phyloP scores from a whole-genome alignment of 2,797 vertebrate genomes.

The Lemur catta region DNA sequence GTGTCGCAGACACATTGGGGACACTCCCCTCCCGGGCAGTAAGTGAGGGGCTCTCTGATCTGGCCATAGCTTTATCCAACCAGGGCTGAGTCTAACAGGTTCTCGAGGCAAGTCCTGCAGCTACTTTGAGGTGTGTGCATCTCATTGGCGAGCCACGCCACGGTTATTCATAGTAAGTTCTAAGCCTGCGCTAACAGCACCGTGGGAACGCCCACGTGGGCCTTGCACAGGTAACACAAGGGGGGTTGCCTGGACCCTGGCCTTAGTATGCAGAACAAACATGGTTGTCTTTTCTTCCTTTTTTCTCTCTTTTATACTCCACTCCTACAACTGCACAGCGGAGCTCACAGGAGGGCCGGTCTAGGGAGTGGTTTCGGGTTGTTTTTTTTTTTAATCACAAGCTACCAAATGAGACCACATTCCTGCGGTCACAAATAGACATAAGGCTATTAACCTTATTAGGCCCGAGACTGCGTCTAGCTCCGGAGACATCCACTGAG shows the following conservation, averaged over 20 bases:
- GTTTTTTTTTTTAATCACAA: neutral
- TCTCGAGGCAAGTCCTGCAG: neutral
- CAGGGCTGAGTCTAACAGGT: neutral
- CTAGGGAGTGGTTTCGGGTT: too few relatives aligned
- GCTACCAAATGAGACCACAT: neutral
- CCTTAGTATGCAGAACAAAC: neutral
- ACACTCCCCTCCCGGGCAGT: neutral
- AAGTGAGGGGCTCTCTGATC: neutral
- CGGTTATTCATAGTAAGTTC: neutral
- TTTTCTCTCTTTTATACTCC: neutral
- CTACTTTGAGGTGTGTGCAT: neutral
- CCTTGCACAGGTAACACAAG: neutral
- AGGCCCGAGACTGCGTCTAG: neutral
- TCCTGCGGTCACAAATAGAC: neutral
- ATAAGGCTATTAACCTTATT: slow-evolving; percentile 47
- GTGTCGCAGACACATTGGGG: neutral
- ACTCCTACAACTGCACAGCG: neutral
- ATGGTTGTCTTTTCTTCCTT: accelerated
- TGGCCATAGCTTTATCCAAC: neutral
- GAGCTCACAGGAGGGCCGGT: neutral
- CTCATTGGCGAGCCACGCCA: neutral
- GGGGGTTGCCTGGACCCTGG: neutral
- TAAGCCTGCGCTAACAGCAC: neutral
- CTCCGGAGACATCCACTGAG: neutral
- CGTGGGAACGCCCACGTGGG: neutral